Base-by-base conservation (phyloP, 2,113 vertebrate species). In the Scalopus aquaticus region DNA sequence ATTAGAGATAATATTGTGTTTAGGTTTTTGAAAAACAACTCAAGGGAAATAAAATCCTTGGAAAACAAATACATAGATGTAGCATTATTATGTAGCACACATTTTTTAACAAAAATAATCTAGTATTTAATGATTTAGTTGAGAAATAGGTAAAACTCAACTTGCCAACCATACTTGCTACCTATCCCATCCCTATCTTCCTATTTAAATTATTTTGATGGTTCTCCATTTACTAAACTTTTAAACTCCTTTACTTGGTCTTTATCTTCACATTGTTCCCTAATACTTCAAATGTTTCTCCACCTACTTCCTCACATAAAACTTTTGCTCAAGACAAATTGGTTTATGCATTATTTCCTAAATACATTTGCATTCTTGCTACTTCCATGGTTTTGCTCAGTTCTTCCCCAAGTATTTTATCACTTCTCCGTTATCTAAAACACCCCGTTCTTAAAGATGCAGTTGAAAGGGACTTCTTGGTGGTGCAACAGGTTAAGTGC, bases 21-120 rank as follows among this genome's bases (percentile, higher is more conserved):
- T 62, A 69, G 20, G 35, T 67, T 90, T 94, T 78, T 90, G 9
- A 91, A 91, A 95, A 69, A 12, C 32, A 81, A 90, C 26, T 64
- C 67, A 89, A 85, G 26, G 6, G 10, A 92, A 90, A 60, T 37
- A 83, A 90, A 90, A 10, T 46, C 73, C 60, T 93, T 49, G 46
- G 83, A 86, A 90, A 83, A 62, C 46, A 91, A 72, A 24, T 49
- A 20, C 19, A 37, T 3, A 24, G 12, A 81, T 72, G 20, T 82
- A 67, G 13, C 11, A 37, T 73, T 92, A 78, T 83, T 58, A 54
- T 84, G 56, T 16, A 89, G 37, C 32, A 79, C 8, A 79, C 9
- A 44, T 56, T 84, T 49, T 39, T 51, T 54, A 85, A 26, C 42
- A 88, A 82, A 95, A 90, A 90, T 39, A 51, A 54, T 84, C 17